These are phyloP conservation scores for Proteles cristata DNA, from an alignment of 2,113 vertebrate genomes.

Conservation along the genomic window DNA sequence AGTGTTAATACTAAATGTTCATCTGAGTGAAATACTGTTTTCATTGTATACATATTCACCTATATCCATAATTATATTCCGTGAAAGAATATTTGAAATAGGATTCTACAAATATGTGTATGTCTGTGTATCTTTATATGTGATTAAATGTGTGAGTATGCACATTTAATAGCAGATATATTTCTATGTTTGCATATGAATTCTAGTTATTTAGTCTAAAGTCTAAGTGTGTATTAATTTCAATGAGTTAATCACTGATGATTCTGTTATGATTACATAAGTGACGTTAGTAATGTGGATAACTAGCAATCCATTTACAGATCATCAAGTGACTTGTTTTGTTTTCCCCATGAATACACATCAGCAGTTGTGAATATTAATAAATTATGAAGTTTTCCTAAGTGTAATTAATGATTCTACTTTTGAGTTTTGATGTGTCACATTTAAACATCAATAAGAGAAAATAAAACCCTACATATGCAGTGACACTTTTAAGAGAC, in stretches of 20 bases:
- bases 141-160: neutral
- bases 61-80: neutral
- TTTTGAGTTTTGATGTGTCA: neutral
- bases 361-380: neutral
- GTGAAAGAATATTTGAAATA: conserved; percentile 17
- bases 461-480: neutral
- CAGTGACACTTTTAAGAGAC: neutral
- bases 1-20: neutral
- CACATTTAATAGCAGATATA: neutral
- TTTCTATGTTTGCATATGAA: neutral
- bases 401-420: neutral
- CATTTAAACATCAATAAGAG: neutral
- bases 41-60: neutral
- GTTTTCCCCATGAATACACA: neutral
- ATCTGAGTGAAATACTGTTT: neutral
- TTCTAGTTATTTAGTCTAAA: neutral
- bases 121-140: neutral
- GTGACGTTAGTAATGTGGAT: neutral
- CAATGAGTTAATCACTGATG: neutral
- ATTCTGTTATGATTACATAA: neutral
- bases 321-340: neutral
- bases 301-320: neutral
- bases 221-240: neutral
- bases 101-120: neutral
- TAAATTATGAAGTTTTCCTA: neutral